These are phyloP conservation scores for Lathronympha strigana DNA, from an alignment of 2,888 invertebrate species.

Conservation along the genomic window DNA sequence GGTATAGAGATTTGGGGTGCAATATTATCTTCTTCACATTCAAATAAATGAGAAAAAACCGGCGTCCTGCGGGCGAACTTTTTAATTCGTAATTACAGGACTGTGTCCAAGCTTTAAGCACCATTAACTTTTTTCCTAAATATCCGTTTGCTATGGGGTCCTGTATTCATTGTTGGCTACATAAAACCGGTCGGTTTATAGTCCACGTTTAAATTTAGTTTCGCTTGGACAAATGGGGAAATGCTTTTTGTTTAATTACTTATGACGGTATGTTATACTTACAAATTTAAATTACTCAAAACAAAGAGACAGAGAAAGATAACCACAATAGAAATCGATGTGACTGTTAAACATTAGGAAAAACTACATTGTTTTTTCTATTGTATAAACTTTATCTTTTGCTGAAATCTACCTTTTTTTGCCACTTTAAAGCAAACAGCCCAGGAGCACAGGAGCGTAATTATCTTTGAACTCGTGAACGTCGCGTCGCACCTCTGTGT, in stretches of 20 bases:
- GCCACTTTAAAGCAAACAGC: background rate
- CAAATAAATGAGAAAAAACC: conserved; percentile 82
- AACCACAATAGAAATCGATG: no score
- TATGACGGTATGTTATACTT: background rate
- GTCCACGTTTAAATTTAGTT: conserved; percentile 68
- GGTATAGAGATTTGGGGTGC: conserved; percentile 64
- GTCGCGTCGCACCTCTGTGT: conserved; percentile 18
- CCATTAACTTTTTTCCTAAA: conserved; percentile 82
- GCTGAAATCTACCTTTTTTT: no score
- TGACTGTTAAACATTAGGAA: no score
- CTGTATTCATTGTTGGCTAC: conserved; percentile 50
- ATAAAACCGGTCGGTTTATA: conserved; percentile 70
- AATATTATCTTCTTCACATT: conserved; percentile 78
- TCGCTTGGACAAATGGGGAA: conserved; percentile 51
- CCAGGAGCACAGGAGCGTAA: background rate
- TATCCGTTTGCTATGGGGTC: conserved; percentile 70
- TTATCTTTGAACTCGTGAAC: conserved; percentile 22
- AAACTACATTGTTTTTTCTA: no score
- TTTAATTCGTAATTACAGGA: conserved; percentile 84
- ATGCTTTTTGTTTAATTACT: conserved; percentile 45
- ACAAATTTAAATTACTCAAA: background rate
- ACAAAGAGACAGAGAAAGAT: no score
- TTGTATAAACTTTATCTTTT: no score
- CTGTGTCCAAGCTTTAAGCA: conserved; percentile 80
- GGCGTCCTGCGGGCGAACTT: conserved; percentile 78